These are phyloP conservation scores for Coleophora flavipennella DNA, from an alignment of 2,888 invertebrate genomes.

Conservation along the genomic window DNA sequence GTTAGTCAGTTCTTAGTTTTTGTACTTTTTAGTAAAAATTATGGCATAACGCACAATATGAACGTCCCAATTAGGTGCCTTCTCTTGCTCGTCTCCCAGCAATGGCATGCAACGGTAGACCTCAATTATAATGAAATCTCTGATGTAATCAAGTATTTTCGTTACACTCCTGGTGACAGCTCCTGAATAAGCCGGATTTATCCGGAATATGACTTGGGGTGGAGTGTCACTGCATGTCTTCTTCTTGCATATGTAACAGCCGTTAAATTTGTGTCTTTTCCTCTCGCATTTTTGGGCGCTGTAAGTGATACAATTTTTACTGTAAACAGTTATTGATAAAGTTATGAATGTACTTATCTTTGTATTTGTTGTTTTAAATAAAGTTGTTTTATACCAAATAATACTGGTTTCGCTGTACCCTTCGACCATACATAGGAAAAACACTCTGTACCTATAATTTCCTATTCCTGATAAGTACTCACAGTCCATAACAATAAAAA, in stretches of 20 bases:
- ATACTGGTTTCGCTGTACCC: too few relatives aligned
- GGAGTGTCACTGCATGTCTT: slow-evolving; percentile 19
- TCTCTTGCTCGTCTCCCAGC: slow-evolving; percentile 42
- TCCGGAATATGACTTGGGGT: slow-evolving; percentile 19
- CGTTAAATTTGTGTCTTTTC: slow-evolving; percentile 13
- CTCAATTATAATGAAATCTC: slow-evolving; percentile 40
- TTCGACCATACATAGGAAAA: too few relatives aligned
- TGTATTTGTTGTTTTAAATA: slow-evolving; percentile 42
- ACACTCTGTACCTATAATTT: too few relatives aligned
- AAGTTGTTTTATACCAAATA: slow-evolving; percentile 26
- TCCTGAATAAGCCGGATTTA: slow-evolving; percentile 13
- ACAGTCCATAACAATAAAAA: too few relatives aligned
- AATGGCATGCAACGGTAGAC: slow-evolving; percentile 56
- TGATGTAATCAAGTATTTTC: slow-evolving; percentile 21
- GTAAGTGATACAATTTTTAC: slow-evolving; percentile 21
- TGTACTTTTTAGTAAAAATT: slow-evolving; percentile 26
- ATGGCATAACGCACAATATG: slow-evolving; percentile 47
- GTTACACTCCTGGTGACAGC: slow-evolving; percentile 36
- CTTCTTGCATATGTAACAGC: slow-evolving; percentile 22
- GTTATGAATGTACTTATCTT: slow-evolving; percentile 52
- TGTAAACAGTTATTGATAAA: slow-evolving; percentile 10
- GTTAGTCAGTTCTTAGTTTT: not conserved
- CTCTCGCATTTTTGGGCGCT: slow-evolving; percentile 28
- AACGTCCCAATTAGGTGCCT: slow-evolving; percentile 45
- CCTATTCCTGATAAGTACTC: too few relatives aligned